A percentile compares a stretch with the other conserved stretches of the same genome.
phyloP scores from a whole-genome alignment of 2,888 invertebrate species.

The Amphipyra tragopoginis region DNA sequence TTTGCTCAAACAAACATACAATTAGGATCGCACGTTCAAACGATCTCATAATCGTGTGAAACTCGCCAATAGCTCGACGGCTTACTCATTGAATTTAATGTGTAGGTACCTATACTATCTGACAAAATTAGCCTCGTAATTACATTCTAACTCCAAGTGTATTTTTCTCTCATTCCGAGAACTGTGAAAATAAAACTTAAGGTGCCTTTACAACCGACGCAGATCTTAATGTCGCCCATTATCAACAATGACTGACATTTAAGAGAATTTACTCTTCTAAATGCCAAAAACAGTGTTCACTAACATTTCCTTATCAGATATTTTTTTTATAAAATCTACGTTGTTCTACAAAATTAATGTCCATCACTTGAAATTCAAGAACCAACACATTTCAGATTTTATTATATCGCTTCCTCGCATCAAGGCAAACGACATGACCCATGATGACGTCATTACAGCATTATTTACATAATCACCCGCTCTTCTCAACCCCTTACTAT shows the following conservation, averaged over 20 bases:
- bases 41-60: no score
- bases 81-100: constrained; percentile 32
- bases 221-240: constrained; percentile 41
- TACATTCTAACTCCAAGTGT: constrained; percentile 35
- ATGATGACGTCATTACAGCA: constrained; percentile 80
- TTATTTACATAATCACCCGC: constrained; percentile 81
- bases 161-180: constrained; percentile 39
- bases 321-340: constrained; percentile 31
- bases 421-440: constrained; percentile 77
- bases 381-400: constrained; percentile 73
- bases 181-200: constrained; percentile 47
- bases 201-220: constrained; percentile 26
- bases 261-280: constrained; percentile 35
- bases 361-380: constrained; percentile 54
- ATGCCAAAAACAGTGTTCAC: constrained; percentile 31
- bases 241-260: constrained; percentile 44
- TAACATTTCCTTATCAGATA: constrained; percentile 46
- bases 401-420: constrained; percentile 76
- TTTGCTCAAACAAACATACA: no score
- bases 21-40: no score
- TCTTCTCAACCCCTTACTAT: constrained; percentile 56
- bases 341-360: constrained; percentile 54
- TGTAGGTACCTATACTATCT: constrained; percentile 1
- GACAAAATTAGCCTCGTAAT: constrained; percentile 40
- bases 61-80: no score